Evolutionary conservation across 2,797 vertebrate species (phyloP).

Genomic region (Apodemus agrarius): DNA sequence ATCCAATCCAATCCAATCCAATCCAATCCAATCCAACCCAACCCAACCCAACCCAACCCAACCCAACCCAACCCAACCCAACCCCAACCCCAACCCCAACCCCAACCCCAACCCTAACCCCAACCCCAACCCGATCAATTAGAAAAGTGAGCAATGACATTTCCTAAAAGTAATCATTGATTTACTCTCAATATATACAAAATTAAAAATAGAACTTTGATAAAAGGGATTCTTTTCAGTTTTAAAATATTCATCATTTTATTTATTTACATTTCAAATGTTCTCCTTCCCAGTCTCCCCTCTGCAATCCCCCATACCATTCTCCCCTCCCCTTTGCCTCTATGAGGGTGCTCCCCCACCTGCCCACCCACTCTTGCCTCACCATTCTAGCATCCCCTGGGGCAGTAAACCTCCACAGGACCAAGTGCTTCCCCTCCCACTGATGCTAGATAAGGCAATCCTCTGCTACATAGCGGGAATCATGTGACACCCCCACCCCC

Average conservation of each 20-base stretch:
- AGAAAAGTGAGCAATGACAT: conserved; percentile 1
- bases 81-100: too few relatives aligned
- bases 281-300: background rate
- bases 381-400: background rate
- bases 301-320: background rate
- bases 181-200: background rate
- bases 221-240: background rate
- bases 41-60: too few relatives aligned
- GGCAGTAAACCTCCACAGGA: background rate
- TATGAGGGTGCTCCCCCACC: background rate
- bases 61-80: too few relatives aligned
- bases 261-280: background rate
- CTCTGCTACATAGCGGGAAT: background rate
- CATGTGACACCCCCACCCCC: background rate
- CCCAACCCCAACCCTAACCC: too few relatives aligned
- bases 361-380: background rate
- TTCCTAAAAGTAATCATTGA: conserved; percentile 17
- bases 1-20: too few relatives aligned
- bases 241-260: background rate
- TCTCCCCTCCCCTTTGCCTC: background rate
- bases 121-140: background rate
- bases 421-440: background rate
- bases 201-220: conserved; percentile 19
- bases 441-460: background rate
- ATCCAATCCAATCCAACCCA: background rate